A percentile compares a stretch with the other conserved stretches of the same genome.
Conservation (phyloP, 2,888 invertebrate genomes). For the Penaeus monodon region DNA sequence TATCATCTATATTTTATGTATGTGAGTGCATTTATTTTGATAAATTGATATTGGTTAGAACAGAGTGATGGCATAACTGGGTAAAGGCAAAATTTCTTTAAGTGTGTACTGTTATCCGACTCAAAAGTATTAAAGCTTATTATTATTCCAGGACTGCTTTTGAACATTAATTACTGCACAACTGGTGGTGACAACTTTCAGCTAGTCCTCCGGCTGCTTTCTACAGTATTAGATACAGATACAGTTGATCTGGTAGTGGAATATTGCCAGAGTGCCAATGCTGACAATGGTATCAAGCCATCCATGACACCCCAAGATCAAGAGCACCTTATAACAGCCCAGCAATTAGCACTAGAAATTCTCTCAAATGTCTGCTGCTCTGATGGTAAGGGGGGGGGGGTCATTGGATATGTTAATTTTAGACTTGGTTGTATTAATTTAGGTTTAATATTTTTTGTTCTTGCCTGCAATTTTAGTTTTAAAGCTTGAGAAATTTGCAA, state of each 20-base stretch:
- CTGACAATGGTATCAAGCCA: not conserved
- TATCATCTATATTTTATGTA: no score
- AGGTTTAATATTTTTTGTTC: no score
- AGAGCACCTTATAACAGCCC: slow-evolving; percentile 51
- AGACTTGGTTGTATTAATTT: no score
- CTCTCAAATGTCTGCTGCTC: slow-evolving; percentile 59
- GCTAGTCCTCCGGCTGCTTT: slow-evolving; percentile 31
- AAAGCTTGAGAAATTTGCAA: no score
- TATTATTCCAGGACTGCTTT: slow-evolving; percentile 39
- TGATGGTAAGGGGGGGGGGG: slow-evolving; percentile 31
- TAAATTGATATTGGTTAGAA: no score
- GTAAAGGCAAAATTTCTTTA: no score
- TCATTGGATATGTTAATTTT: no score
- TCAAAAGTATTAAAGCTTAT: not conserved
- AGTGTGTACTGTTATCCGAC: not conserved
- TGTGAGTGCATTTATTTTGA: no score
- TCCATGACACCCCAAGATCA: slow-evolving; percentile 32
- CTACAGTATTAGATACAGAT: slow-evolving; percentile 28
- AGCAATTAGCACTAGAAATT: slow-evolving; percentile 57
- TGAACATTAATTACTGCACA: slow-evolving; percentile 48
- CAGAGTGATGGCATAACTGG: no score
- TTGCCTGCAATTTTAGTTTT: no score
- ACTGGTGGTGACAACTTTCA: slow-evolving; percentile 33
- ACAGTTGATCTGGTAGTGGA: slow-evolving; percentile 1
- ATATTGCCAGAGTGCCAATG: not conserved